A percentile compares a stretch with the other conserved stretches of the same genome.
phyloP scores from a whole-genome alignment of 2,888 invertebrate genomes.

The Apamea epomidion region DNA sequence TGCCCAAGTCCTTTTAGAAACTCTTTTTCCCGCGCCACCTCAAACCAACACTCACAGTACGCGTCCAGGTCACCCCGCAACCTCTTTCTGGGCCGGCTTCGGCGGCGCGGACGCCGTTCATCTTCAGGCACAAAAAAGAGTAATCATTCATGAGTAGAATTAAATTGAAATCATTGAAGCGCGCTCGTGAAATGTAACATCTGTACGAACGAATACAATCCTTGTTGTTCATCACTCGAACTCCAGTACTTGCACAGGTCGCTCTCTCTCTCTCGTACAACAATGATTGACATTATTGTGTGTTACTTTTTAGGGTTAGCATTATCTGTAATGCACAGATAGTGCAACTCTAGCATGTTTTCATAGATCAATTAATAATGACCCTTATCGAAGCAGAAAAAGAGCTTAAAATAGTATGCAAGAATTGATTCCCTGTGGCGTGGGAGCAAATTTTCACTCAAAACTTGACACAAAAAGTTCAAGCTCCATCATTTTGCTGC shows the following conservation, averaged over 20 bases:
- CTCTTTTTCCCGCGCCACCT: background rate
- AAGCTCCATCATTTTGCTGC: conserved; percentile 3
- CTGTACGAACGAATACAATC: background rate
- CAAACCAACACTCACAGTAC: background rate
- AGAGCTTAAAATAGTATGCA: background rate
- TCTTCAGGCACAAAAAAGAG: background rate
- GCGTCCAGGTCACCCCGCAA: background rate
- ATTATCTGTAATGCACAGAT: background rate
- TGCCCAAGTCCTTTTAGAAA: background rate
- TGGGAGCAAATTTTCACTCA: background rate
- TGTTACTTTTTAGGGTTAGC: background rate
- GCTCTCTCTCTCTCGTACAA: background rate
- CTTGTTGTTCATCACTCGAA: background rate
- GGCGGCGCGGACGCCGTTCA: background rate
- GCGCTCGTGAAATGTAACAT: background rate
- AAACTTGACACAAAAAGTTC: background rate
- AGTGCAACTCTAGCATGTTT: background rate
- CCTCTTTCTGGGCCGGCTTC: background rate
- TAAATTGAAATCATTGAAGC: background rate
- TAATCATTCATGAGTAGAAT: background rate
- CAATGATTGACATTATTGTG: too few relatives aligned
- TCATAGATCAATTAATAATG: background rate
- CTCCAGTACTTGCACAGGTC: background rate
- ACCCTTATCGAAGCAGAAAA: background rate
- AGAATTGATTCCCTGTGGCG: background rate